phyloP scores from a whole-genome alignment of 2,113 vertebrate genomes.

The Pseudonaja textilis region DNA sequence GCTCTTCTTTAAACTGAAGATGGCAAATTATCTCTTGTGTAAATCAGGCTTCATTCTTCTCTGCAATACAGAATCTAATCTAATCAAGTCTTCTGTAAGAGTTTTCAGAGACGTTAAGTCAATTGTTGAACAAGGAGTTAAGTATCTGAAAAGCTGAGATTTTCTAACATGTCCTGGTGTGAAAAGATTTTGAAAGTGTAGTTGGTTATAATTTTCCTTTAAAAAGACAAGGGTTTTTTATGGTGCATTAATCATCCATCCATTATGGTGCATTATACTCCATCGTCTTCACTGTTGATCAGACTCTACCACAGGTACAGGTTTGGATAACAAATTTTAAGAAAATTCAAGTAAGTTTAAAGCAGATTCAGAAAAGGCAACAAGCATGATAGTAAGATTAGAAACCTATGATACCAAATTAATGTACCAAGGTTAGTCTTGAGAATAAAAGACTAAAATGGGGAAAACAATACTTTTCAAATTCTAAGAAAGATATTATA shows the following conservation, averaged over 20 bases:
- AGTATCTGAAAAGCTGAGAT: not conserved
- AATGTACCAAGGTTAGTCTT: not conserved
- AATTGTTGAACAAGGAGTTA: not conserved
- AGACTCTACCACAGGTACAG: not conserved
- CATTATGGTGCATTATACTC: too few species aligned
- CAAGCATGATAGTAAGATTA: not conserved
- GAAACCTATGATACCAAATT: not conserved
- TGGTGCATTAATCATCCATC: not conserved
- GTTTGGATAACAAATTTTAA: not conserved
- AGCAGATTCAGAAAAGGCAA: not conserved
- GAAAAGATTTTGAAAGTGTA: not conserved
- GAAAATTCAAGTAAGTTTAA: not conserved
- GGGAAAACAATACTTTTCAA: not conserved
- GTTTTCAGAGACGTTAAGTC: not conserved
- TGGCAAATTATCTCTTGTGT: not conserved
- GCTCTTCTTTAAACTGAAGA: not conserved
- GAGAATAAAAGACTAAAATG: not conserved
- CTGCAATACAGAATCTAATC: not conserved
- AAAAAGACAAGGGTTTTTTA: not conserved
- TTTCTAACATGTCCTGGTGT: not conserved
- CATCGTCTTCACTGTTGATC: not conserved
- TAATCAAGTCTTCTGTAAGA: not conserved
- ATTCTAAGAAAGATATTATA: not conserved
- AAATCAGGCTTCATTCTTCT: not conserved
- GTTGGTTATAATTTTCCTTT: not conserved